Conservation (phyloP, 2,797 vertebrate species). For the Poecilia gillii region DNA sequence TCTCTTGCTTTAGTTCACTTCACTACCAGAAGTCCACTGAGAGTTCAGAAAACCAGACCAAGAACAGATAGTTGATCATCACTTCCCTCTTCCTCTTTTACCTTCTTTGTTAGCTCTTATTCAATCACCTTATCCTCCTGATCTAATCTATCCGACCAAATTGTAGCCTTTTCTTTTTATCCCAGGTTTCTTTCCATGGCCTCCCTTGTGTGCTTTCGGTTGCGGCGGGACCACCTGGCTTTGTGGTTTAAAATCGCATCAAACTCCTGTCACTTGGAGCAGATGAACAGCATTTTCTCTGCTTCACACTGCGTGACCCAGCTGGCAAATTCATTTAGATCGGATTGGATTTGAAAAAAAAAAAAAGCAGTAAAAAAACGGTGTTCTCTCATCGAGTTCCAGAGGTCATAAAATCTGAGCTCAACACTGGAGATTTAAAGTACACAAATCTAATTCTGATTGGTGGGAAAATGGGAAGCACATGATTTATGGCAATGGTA, state of each 20-base stretch:
- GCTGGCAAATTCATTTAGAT: constrained; percentile 78
- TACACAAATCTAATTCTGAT: constrained; percentile 58
- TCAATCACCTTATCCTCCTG: constrained; percentile 59
- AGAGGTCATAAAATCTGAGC: constrained; percentile 49
- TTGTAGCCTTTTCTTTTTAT: constrained; percentile 56
- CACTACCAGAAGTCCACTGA: constrained; percentile 46
- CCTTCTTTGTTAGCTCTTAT: constrained; percentile 57
- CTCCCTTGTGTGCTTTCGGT: constrained; percentile 56
- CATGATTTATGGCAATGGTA: constrained; percentile 54
- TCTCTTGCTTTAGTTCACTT: constrained; percentile 46
- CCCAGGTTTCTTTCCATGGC: constrained; percentile 44
- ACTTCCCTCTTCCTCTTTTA: constrained; percentile 55
- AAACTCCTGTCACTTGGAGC: constrained; percentile 64
- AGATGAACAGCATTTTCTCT: constrained; percentile 60
- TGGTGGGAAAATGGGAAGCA: constrained; percentile 45
- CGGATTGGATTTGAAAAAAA: constrained; percentile 46
- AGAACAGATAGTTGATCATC: constrained; percentile 69
- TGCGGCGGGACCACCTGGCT: constrained; percentile 73
- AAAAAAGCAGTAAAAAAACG: constrained; percentile 11
- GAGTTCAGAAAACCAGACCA: constrained; percentile 47
- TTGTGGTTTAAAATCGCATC: constrained; percentile 67
- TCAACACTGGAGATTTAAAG: constrained; percentile 21
- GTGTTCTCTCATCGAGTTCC: constrained; percentile 55
- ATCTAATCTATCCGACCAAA: constrained; percentile 67
- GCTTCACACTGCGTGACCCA: constrained; percentile 54